These are phyloP conservation scores for Paedocypris micromegethes DNA, from an alignment of 2,797 vertebrate species.

Conservation along the genomic window DNA sequence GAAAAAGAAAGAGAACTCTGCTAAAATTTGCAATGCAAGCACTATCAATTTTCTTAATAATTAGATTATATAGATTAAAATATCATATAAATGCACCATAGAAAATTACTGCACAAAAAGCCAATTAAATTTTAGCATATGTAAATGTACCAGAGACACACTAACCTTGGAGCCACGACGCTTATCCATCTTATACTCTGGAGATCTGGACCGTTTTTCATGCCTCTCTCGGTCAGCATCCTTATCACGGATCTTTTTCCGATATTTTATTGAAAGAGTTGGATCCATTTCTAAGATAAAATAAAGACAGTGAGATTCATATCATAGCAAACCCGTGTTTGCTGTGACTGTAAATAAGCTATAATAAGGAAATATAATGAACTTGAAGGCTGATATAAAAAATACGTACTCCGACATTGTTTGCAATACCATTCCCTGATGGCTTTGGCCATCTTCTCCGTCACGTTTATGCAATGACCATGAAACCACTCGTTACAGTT, in stretches of 20 bases:
- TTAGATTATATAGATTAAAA: too few species aligned
- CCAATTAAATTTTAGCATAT: background rate
- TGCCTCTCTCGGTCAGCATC: constrained; percentile 71
- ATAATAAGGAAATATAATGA: too few species aligned
- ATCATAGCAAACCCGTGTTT: too few species aligned
- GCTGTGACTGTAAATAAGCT: too few species aligned
- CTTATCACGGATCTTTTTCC: constrained; percentile 80
- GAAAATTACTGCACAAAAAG: background rate
- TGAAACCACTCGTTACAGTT: constrained; percentile 96
- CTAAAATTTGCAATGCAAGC: too few species aligned
- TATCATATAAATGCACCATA: background rate
- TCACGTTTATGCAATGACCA: constrained; percentile 88
- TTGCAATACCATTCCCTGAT: constrained; percentile 91
- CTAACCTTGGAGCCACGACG: constrained; percentile 72
- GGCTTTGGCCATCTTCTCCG: constrained; percentile 89
- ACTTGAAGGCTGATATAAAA: too few species aligned
- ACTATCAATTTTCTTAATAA: too few species aligned
- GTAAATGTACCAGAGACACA: background rate
- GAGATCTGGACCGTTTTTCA: constrained; percentile 66
- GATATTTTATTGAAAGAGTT: constrained; percentile 81
- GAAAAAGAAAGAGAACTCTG: too few species aligned
- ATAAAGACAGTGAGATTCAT: background rate
- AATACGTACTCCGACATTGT: constrained; percentile 74
- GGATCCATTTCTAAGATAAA: constrained; percentile 72
- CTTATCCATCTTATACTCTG: constrained; percentile 71